Conservation (phyloP, 1,140 invertebrate species). For the Calephelis nemesis region DNA sequence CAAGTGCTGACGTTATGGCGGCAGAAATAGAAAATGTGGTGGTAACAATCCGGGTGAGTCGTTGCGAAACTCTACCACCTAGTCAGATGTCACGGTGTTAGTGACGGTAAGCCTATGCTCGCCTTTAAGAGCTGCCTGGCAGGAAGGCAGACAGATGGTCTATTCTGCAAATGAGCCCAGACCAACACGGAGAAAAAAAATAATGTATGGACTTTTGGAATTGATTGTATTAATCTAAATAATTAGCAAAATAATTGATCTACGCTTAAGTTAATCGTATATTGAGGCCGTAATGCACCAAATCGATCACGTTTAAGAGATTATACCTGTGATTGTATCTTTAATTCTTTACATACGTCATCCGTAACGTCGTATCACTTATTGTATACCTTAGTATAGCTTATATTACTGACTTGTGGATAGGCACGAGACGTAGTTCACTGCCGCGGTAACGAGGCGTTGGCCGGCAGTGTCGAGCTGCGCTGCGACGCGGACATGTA, state of each 20-base stretch:
- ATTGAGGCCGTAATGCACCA: constrained; percentile 24
- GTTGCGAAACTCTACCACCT: too few species aligned
- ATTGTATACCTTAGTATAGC: constrained; percentile 12
- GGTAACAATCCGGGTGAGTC: too few species aligned
- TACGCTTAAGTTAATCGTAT: constrained; percentile 18
- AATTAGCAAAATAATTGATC: constrained; percentile 21
- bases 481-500: constrained; percentile 85
- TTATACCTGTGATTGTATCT: constrained; percentile 9
- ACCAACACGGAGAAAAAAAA: too few species aligned
- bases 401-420: constrained; percentile 4
- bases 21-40: too few species aligned
- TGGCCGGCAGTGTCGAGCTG: constrained; percentile 85
- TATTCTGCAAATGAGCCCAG: too few species aligned
- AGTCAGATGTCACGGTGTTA: too few species aligned
- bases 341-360: constrained; percentile 18
- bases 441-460: constrained; percentile 66
- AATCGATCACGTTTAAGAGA: constrained; percentile 14
- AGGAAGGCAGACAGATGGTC: too few species aligned
- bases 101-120: too few species aligned
- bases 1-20: too few species aligned
- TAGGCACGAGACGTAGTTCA: constrained; percentile 32
- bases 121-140: too few species aligned
- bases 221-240: constrained; percentile 2
- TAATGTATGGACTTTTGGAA: not conserved
- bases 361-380: constrained; percentile 14